These are phyloP conservation scores for Parazoanthus atlanticus DNA, from an alignment of 92 coral and sea anemone species.

Conservation along the genomic window DNA sequence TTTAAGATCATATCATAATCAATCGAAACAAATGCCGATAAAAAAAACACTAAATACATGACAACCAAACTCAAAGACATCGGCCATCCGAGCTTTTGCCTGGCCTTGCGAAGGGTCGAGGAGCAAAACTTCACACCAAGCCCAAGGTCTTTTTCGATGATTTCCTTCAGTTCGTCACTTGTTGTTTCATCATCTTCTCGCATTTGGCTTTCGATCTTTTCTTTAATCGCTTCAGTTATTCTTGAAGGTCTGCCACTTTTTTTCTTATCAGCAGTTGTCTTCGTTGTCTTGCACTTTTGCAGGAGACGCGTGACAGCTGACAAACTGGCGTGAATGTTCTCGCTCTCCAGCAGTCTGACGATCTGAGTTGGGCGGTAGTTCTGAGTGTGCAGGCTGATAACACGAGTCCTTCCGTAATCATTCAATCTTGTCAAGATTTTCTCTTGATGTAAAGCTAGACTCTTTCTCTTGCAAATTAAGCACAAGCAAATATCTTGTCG, in stretches of 20 bases:
- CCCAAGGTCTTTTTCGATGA: neutral
- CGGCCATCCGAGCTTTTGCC: slow-evolving; percentile 14
- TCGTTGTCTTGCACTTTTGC: neutral
- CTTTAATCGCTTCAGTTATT: neutral
- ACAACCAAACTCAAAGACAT: no score
- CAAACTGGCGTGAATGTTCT: slow-evolving; percentile 13
- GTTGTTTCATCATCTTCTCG: neutral
- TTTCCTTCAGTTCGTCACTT: neutral
- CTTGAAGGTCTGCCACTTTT: neutral
- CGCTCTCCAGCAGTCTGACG: neutral
- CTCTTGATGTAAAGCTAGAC: neutral
- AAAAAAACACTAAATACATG: no score
- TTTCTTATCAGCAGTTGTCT: neutral
- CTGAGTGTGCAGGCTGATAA: neutral
- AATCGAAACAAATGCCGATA: no score
- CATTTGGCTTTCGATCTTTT: neutral
- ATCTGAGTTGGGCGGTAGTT: slow-evolving; percentile 9
- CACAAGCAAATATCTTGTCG: no score
- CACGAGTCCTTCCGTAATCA: neutral
- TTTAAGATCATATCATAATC: no score
- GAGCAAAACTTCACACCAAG: neutral
- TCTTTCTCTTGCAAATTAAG: no score
- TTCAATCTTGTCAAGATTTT: neutral
- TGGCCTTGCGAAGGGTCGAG: neutral
- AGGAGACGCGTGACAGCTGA: neutral